Percentiles rank a stretch among this genome's conserved stretches.
phyloP scores from a whole-genome alignment of 1,140 invertebrate species.

The Proales similis region DNA sequence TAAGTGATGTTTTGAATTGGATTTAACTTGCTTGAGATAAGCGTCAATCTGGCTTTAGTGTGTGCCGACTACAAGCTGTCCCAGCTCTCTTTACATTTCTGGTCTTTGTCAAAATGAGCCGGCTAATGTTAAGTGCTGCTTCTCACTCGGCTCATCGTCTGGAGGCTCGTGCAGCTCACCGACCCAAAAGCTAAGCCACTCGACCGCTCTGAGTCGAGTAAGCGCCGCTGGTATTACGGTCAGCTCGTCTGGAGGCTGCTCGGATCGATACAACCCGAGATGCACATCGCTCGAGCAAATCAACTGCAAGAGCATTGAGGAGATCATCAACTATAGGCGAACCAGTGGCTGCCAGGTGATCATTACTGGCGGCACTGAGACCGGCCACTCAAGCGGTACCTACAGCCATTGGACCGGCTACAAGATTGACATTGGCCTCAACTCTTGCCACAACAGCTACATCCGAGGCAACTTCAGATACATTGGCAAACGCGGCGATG shows the following conservation, averaged over 20 bases:
- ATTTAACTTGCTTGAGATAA: no score
- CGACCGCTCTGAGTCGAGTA: slow-evolving; percentile 1
- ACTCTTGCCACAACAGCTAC: slow-evolving; percentile 4
- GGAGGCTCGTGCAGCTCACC: neutral
- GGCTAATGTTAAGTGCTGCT: slow-evolving; percentile 24
- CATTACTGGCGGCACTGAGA: slow-evolving; percentile 13
- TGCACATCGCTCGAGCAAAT: slow-evolving; percentile 29
- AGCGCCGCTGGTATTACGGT: slow-evolving; percentile 6
- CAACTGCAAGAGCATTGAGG: slow-evolving; percentile 5
- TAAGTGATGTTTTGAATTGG: no score
- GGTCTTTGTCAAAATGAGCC: slow-evolving; percentile 35
- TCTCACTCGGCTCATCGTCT: slow-evolving; percentile 7
- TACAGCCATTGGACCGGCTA: slow-evolving; percentile 30
- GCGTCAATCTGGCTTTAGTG: no score
- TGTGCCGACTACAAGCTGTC: neutral
- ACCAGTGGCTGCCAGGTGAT: slow-evolving; percentile 13
- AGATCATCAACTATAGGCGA: slow-evolving; percentile 5
- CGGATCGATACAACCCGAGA: slow-evolving; percentile 4
- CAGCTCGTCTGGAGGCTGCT: slow-evolving; percentile 20
- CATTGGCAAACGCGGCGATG: slow-evolving; percentile 21
- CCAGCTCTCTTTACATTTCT: slow-evolving; percentile 4
- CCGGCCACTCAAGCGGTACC: slow-evolving; percentile 24
- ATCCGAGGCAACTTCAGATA: slow-evolving; percentile 26
- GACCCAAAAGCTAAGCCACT: neutral
- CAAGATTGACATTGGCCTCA: slow-evolving; percentile 33